Evolutionary conservation across 2,797 vertebrate genomes (phyloP).

Genomic region (Manis pentadactyla): DNA sequence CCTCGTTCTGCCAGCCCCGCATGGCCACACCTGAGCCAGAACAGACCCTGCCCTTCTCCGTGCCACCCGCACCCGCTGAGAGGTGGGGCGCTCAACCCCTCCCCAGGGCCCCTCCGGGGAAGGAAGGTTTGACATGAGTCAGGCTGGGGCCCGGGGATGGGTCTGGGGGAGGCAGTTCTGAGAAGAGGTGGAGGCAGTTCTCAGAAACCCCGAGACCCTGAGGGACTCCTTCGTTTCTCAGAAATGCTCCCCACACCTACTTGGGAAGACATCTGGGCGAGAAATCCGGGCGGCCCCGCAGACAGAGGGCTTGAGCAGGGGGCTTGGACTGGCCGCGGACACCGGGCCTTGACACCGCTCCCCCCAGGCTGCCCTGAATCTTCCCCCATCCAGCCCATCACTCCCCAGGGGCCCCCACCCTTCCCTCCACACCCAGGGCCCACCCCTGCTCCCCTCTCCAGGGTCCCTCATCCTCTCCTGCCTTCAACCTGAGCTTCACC

Average conservation of each 20-base stretch:
- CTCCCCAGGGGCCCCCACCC: background rate
- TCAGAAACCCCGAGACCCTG: slow-evolving; percentile 53
- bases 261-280: background rate
- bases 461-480: background rate
- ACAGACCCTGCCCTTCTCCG: rapidly evolving
- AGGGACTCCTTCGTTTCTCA: slow-evolving; percentile 55
- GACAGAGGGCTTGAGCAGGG: background rate
- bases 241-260: background rate
- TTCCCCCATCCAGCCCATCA: too few species aligned
- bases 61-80: background rate
- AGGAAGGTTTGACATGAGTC: background rate
- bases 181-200: slow-evolving; percentile 65
- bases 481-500: background rate
- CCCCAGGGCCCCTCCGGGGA: background rate
- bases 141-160: background rate
- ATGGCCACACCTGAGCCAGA: too few species aligned
- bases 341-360: background rate
- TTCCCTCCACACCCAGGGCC: too few species aligned
- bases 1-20: background rate
- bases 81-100: background rate
- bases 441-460: rapidly evolving
- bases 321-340: background rate
- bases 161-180: slow-evolving; percentile 55
- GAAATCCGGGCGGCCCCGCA: background rate
- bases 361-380: too few species aligned